phyloP scores from a whole-genome alignment of 2,113 vertebrate genomes.

The Eudyptes chrysolophus region DNA sequence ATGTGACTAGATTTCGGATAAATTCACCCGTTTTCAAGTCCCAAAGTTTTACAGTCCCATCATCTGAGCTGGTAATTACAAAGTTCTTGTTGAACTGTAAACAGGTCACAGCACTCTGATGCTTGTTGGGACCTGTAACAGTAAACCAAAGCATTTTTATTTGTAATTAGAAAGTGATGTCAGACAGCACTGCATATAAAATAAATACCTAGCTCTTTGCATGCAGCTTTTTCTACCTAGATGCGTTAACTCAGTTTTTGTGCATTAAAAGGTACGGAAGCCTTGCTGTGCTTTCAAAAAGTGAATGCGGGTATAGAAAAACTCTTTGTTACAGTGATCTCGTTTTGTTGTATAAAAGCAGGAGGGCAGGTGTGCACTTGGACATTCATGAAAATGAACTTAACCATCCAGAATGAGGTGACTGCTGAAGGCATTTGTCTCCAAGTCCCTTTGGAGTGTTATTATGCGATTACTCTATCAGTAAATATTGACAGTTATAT shows the following conservation, averaged over 20 bases:
- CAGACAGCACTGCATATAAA: background rate
- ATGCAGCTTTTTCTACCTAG: background rate
- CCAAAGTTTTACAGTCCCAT: slow-evolving; percentile 99
- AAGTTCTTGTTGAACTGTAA: slow-evolving; percentile 99
- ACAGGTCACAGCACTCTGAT: slow-evolving; percentile 99
- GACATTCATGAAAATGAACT: background rate
- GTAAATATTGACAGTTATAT: background rate
- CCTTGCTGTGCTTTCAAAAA: background rate
- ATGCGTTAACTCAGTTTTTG: background rate
- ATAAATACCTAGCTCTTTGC: background rate
- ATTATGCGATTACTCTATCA: background rate
- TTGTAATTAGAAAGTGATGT: slow-evolving; percentile 14
- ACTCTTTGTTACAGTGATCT: background rate
- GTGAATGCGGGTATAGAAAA: background rate
- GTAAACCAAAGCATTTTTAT: slow-evolving; percentile 38
- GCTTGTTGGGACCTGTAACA: slow-evolving; percentile 94
- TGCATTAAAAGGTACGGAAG: background rate
- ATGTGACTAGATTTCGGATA: slow-evolving; percentile 99
- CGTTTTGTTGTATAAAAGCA: fast-evolving
- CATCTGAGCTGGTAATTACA: slow-evolving; percentile 99
- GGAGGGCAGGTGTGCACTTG: background rate
- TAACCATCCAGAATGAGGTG: background rate
- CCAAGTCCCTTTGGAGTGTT: background rate
- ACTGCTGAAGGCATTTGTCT: fast-evolving
- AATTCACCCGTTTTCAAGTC: slow-evolving; percentile 99